A percentile compares a stretch with the other conserved stretches of the same genome.
Conservation (phyloP, 2,113 vertebrate species). For the Cricetomys ansorgei region DNA sequence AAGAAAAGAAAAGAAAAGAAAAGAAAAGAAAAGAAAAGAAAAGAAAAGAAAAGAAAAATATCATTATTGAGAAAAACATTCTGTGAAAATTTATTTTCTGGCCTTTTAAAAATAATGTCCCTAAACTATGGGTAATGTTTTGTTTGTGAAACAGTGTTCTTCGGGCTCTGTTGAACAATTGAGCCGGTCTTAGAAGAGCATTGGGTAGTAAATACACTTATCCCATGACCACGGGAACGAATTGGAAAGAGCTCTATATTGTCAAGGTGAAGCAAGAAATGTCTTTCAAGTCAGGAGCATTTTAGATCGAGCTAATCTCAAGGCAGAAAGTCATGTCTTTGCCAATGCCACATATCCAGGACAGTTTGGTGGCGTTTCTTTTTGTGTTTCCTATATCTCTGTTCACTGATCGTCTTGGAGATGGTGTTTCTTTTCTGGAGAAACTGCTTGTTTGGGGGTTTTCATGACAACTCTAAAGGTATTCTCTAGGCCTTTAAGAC, state of each 20-base stretch:
- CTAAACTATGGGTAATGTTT: not conserved
- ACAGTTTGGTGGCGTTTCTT: not conserved
- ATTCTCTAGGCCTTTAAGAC: slow-evolving; percentile 55
- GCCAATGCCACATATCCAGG: too few species aligned
- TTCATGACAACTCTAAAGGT: slow-evolving; percentile 50
- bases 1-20: not conserved
- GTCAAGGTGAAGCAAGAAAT: not conserved
- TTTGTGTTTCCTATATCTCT: not conserved
- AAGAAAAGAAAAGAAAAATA: not conserved
- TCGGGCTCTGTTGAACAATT: not conserved
- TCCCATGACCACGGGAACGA: not conserved
- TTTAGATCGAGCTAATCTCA: not conserved
- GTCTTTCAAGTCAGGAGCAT: not conserved
- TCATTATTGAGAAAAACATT: not conserved
- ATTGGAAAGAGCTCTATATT: not conserved
- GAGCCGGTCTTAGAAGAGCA: not conserved
- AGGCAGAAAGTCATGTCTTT: not conserved
- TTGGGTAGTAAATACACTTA: accelerated
- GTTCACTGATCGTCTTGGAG: not conserved
- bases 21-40: not conserved
- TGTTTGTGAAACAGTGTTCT: slow-evolving; percentile 1
- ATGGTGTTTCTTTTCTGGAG: not conserved
- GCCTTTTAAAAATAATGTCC: not conserved
- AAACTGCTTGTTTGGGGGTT: slow-evolving; percentile 41
- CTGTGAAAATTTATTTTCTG: not conserved